phyloP scores from a whole-genome alignment of 37 sponge, comb jelly and placozoan genomes.

The Halisarca cf. caerulea region DNA sequence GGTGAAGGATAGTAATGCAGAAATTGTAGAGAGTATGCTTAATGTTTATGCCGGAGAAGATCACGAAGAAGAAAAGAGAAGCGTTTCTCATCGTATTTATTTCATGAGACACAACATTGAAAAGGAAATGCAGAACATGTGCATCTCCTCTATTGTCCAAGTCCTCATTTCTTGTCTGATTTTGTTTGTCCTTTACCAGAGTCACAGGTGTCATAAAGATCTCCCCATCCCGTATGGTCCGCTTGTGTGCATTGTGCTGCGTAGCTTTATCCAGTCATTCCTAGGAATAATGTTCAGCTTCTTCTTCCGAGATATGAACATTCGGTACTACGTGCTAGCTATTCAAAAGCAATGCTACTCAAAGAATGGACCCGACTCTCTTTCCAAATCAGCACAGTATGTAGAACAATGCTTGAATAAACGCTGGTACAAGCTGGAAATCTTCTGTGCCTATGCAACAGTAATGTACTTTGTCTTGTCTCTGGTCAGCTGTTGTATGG shows the following conservation, averaged over 20 bases:
- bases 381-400: not conserved
- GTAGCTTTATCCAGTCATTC: not conserved
- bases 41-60: not conserved
- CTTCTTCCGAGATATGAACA: constrained; percentile 5
- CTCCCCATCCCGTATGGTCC: not conserved
- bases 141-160: not conserved
- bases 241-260: not conserved
- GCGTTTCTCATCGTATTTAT: not conserved
- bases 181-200: too few relatives aligned
- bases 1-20: not conserved
- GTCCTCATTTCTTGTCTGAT: not conserved
- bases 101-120: not conserved
- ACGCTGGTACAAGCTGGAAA: constrained; percentile 2
- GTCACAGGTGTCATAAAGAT: too few relatives aligned
- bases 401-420: not conserved
- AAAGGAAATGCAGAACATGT: not conserved
- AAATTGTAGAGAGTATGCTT: not conserved
- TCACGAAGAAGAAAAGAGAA: not conserved
- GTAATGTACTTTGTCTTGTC: not conserved
- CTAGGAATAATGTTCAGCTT: not conserved
- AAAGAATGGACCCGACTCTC: not conserved
- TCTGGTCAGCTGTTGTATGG: not conserved
- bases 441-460: not conserved
- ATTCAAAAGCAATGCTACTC: not conserved
- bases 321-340: not conserved